Evolutionary conservation across 2,113 vertebrate species (phyloP).

Genomic region (Eolophus roseicapilla): DNA sequence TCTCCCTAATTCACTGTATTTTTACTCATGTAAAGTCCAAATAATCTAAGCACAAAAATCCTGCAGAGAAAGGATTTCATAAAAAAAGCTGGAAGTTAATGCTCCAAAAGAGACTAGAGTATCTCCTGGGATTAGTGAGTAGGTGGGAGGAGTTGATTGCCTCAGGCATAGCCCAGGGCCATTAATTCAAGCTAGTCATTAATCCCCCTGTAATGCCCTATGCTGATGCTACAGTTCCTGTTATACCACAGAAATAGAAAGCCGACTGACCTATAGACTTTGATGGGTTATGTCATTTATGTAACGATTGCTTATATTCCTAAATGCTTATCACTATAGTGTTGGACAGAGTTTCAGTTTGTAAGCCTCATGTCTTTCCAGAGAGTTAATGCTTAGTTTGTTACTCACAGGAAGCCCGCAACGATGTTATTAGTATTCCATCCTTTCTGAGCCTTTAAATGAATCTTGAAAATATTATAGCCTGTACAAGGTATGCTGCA

Average conservation of each 20-base stretch:
- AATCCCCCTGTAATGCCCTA: slow-evolving; percentile 31
- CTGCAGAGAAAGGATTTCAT: neutral
- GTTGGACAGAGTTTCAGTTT: neutral
- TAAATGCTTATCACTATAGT: neutral
- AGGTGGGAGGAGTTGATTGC: slow-evolving; percentile 34
- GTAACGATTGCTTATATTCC: neutral
- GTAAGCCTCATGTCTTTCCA: neutral
- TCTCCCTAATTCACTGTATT: neutral
- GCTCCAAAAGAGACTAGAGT: neutral
- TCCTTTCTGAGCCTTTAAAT: neutral
- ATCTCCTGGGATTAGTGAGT: slow-evolving; percentile 42
- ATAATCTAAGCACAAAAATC: neutral
- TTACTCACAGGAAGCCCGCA: neutral
- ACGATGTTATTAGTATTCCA: neutral
- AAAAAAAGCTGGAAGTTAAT: neutral
- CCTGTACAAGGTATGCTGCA: neutral
- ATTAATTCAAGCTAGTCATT: slow-evolving; percentile 47
- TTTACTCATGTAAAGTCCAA: neutral
- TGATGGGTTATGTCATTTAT: neutral
- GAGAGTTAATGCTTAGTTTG: neutral
- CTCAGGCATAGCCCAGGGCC: neutral
- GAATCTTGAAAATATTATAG: neutral
- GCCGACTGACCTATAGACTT: neutral
- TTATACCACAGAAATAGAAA: neutral
- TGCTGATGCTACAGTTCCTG: slow-evolving; percentile 1